Percentiles rank a stretch among this genome's conserved stretches.
Conservation (phyloP, 1,140 invertebrate species). For the Drosophila rufa region DNA sequence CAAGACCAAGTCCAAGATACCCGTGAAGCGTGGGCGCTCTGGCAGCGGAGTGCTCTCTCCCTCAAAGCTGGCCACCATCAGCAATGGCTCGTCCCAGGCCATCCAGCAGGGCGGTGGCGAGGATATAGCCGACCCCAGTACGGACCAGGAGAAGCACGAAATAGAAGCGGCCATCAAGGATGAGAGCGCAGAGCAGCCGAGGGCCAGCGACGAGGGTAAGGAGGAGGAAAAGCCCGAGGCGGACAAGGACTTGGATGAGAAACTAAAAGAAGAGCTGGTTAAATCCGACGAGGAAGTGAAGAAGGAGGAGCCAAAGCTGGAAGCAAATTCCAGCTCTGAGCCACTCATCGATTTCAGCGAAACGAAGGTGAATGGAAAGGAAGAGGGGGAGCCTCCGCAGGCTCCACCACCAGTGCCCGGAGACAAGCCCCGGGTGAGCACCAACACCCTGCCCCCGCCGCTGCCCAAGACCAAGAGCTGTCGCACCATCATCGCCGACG, state of each 20-base stretch:
- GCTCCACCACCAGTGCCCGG: constrained; percentile 55
- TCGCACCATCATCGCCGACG: constrained; percentile 89
- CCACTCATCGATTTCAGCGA: constrained; percentile 63
- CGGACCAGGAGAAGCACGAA: constrained; percentile 74
- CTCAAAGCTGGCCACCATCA: constrained; percentile 59
- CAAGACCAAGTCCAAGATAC: constrained; percentile 82
- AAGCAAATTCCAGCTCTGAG: constrained; percentile 27
- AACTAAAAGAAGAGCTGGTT: constrained; percentile 14
- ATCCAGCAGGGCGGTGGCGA: constrained; percentile 82
- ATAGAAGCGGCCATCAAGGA: constrained; percentile 81
- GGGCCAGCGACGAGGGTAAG: constrained; percentile 49
- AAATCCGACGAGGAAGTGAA: constrained; percentile 8
- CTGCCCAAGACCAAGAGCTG: constrained; percentile 88
- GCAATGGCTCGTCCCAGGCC: constrained; percentile 51
- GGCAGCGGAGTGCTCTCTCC: constrained; percentile 69
- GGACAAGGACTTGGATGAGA: constrained; percentile 53
- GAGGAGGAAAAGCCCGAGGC: constrained; percentile 54
- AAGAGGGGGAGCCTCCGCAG: constrained; percentile 5
- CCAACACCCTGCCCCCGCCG: constrained; percentile 85
- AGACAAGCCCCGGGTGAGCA: constrained; percentile 57
- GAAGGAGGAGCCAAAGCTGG: constrained; percentile 13
- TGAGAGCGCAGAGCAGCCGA: constrained; percentile 48
- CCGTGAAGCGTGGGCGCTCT: constrained; percentile 74
- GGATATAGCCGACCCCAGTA: constrained; percentile 75
- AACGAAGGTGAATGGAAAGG: constrained; percentile 31